phyloP scores from a whole-genome alignment of 64 coral and sea anemone species.

The Stylophora pistillata region DNA sequence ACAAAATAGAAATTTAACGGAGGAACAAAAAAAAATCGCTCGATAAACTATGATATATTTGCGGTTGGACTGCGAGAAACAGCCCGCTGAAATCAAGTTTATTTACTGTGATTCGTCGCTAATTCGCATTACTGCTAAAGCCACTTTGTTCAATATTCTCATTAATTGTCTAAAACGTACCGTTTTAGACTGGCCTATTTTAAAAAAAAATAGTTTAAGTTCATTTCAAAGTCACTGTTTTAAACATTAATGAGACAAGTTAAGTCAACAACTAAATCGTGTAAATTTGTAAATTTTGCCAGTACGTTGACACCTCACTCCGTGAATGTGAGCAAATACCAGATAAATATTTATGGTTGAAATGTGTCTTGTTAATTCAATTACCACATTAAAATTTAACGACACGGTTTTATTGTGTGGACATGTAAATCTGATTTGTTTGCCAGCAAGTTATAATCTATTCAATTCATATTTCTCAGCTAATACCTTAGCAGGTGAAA shows the following conservation, averaged over 20 bases:
- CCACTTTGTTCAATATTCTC: neutral
- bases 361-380: slow-evolving; percentile 10
- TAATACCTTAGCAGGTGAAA: too few species aligned
- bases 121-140: neutral
- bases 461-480: too few species aligned
- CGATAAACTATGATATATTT: neutral
- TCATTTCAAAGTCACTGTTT: neutral
- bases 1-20: neutral
- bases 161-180: neutral
- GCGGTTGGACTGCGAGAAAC: neutral
- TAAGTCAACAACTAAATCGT: neutral
- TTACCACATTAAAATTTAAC: neutral
- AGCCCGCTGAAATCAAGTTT: neutral
- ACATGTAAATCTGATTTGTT: neutral
- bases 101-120: neutral
- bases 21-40: neutral
- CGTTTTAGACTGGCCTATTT: neutral
- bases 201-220: neutral
- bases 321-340: slow-evolving; percentile 12
- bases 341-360: slow-evolving; percentile 24
- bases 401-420: neutral
- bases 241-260: neutral
- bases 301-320: neutral
- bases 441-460: neutral
- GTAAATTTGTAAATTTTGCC: neutral